These are phyloP conservation scores for Nowickia ferox DNA, from an alignment of 2,888 invertebrate genomes.

Conservation along the genomic window DNA sequence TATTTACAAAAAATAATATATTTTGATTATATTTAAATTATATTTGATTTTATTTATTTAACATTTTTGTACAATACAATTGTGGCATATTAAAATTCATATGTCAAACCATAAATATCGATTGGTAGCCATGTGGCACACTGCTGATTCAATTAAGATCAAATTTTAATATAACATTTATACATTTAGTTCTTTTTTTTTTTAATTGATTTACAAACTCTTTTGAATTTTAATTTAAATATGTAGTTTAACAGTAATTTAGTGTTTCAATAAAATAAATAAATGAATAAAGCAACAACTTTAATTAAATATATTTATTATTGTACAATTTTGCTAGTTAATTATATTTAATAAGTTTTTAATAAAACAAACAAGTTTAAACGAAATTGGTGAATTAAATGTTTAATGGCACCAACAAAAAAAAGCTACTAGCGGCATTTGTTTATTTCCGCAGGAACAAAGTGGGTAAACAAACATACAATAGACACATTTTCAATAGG, in stretches of 20 bases:
- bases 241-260: conserved; percentile 28
- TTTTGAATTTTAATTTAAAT: conserved; percentile 29
- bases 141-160: conserved; percentile 62
- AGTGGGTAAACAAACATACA: too few species aligned
- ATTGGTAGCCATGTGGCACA: conserved; percentile 52
- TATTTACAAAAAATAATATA: conserved; percentile 29
- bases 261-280: neutral
- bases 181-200: neutral
- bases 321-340: neutral
- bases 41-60: conserved; percentile 48
- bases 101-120: conserved; percentile 60
- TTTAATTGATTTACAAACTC: neutral
- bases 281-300: neutral
- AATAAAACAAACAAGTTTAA: neutral
- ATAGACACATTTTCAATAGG: too few species aligned
- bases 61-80: conserved; percentile 41
- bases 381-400: neutral
- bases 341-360: conserved; percentile 1
- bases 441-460: too few species aligned
- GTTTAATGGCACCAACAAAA: too few species aligned
- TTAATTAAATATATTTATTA: conserved; percentile 25
- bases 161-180: conserved; percentile 12
- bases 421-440: too few species aligned
- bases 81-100: conserved; percentile 67
- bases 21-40: conserved; percentile 50